Evolutionary conservation across 23 tunicate genomes (phyloP).

Genomic region (Phallusia fumigata): DNA sequence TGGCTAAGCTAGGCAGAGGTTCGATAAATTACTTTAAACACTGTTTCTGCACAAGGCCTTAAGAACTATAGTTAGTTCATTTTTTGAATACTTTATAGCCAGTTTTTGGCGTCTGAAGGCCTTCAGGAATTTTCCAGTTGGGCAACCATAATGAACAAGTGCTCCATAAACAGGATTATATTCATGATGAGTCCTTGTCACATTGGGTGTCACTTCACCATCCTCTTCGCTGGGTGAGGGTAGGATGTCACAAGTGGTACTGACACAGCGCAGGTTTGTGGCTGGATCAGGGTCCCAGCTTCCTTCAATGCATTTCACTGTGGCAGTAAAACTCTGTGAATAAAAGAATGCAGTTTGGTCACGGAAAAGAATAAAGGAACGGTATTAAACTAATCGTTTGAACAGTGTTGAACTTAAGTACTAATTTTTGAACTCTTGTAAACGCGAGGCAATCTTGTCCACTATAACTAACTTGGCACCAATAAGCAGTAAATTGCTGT

Average conservation of each 20-base stretch:
- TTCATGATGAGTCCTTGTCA: slow-evolving; percentile 32
- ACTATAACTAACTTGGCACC: too few relatives aligned
- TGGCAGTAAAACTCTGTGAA: background rate
- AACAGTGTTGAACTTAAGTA: background rate
- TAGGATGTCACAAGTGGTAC: slow-evolving; percentile 42
- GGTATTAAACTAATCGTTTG: background rate
- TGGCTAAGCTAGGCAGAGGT: too few relatives aligned
- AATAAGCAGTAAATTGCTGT: background rate
- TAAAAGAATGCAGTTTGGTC: too few relatives aligned
- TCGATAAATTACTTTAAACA: background rate
- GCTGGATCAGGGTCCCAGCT: slow-evolving; percentile 41
- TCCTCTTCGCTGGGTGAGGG: slow-evolving; percentile 18
- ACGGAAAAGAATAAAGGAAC: background rate
- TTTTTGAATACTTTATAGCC: background rate
- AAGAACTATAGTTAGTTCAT: too few relatives aligned
- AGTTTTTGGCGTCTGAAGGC: slow-evolving; percentile 8
- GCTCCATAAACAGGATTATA: slow-evolving; percentile 19
- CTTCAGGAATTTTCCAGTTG: slow-evolving; percentile 50
- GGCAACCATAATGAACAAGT: slow-evolving; percentile 32
- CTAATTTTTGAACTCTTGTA: background rate
- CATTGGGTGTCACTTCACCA: background rate
- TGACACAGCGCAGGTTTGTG: slow-evolving; percentile 37
- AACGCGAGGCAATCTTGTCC: too few relatives aligned
- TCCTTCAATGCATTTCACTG: slow-evolving; percentile 38
- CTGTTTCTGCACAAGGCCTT: background rate